These are phyloP conservation scores for Chionomys nivalis DNA, from an alignment of 2,113 vertebrate species.

Conservation along the genomic window DNA sequence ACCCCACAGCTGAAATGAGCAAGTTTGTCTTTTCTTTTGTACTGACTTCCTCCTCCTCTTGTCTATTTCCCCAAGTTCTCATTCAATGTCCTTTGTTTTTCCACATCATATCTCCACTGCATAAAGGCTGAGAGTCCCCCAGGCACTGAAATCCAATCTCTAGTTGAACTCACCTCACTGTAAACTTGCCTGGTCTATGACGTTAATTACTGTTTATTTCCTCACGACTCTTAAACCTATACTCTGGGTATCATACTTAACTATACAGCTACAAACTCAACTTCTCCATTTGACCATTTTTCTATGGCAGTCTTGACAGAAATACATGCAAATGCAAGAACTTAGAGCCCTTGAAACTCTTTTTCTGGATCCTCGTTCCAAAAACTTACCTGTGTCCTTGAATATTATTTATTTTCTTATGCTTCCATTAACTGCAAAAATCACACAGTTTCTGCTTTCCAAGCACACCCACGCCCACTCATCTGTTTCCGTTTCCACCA, in stretches of 20 bases:
- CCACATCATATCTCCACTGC: not conserved
- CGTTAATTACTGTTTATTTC: not conserved
- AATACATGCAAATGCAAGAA: not conserved
- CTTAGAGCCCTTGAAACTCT: not conserved
- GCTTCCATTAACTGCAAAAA: not conserved
- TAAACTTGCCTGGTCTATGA: not conserved
- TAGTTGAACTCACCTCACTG: not conserved
- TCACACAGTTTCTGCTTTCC: not conserved
- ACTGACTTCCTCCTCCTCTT: not conserved
- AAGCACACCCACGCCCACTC: not conserved
- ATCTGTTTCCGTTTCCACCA: not conserved
- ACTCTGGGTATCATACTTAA: not conserved
- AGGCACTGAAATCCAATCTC: not conserved
- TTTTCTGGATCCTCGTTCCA: not conserved
- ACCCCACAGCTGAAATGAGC: not conserved
- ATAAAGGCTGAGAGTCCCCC: not conserved
- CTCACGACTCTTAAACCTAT: not conserved
- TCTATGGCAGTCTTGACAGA: not conserved
- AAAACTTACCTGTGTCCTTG: not conserved
- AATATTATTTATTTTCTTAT: not conserved
- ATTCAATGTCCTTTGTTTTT: not conserved
- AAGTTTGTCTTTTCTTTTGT: not conserved
- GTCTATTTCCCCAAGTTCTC: not conserved
- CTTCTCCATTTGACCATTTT: constrained; percentile 21
- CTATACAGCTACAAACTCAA: not conserved